A percentile compares a stretch with the other conserved stretches of the same genome.
phyloP scores from a whole-genome alignment of 2,888 invertebrate genomes.

The Ptychoptera contaminata region DNA sequence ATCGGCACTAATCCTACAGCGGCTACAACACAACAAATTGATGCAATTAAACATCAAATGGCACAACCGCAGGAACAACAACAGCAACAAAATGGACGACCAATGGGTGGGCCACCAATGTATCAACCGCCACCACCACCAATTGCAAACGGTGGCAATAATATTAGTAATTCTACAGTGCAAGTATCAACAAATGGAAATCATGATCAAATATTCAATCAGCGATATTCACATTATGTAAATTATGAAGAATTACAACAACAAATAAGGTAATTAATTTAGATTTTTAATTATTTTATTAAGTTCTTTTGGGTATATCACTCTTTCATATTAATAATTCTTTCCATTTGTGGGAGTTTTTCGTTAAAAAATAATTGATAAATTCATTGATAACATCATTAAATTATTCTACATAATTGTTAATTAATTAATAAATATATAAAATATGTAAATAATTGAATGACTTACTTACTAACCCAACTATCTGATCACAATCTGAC shows the following conservation, averaged over 20 bases:
- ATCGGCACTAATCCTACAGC: slow-evolving; percentile 14
- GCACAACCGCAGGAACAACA: slow-evolving; percentile 21
- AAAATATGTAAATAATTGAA: too few relatives aligned
- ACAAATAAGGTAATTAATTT: slow-evolving; percentile 55
- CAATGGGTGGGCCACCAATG: slow-evolving; percentile 25
- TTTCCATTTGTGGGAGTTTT: too few relatives aligned
- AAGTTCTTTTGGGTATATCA: background rate
- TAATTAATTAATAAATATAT: too few relatives aligned
- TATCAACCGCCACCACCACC: slow-evolving; percentile 31
- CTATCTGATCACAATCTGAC: too few relatives aligned
- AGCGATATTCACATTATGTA: slow-evolving; percentile 50
- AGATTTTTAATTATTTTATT: background rate
- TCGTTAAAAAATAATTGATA: too few relatives aligned
- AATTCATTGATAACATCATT: too few relatives aligned
- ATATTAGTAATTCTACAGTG: slow-evolving; percentile 3
- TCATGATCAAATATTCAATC: slow-evolving; percentile 30
- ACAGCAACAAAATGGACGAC: slow-evolving; percentile 26
- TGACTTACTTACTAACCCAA: too few relatives aligned
- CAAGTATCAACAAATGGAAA: slow-evolving; percentile 15
- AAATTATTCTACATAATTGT: too few relatives aligned
- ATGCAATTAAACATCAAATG: too few relatives aligned
- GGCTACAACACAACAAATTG: slow-evolving; percentile 6
- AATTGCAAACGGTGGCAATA: background rate
- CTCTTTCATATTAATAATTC: slow-evolving; percentile 1
- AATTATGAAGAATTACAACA: slow-evolving; percentile 76